These are phyloP conservation scores for Orientallactaga sibirica DNA, from an alignment of 2,797 vertebrate species.

Conservation along the genomic window DNA sequence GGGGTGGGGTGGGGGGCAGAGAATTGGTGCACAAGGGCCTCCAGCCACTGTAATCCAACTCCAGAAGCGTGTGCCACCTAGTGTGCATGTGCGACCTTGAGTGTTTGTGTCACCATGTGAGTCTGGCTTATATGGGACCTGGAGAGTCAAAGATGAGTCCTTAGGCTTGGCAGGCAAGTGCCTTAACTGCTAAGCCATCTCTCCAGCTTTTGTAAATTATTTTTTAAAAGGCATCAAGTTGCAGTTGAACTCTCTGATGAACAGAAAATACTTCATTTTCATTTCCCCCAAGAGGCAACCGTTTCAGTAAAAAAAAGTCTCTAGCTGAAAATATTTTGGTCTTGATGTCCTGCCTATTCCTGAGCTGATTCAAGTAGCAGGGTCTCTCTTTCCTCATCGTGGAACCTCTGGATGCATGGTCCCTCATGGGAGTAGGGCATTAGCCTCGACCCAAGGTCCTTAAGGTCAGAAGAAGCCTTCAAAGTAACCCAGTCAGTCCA, in stretches of 20 bases:
- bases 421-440: background rate
- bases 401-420: background rate
- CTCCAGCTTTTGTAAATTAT: slow-evolving; percentile 13
- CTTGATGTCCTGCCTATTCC: slow-evolving; percentile 33
- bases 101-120: no score
- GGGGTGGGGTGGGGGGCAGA: no score
- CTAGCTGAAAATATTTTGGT: background rate
- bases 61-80: no score
- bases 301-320: slow-evolving; percentile 40
- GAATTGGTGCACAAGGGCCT: no score
- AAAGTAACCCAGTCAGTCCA: background rate
- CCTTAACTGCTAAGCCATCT: no score
- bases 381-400: background rate
- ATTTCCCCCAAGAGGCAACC: slow-evolving; percentile 23
- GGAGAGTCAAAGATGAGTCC: no score
- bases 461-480: background rate
- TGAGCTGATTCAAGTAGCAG: background rate
- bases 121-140: no score
- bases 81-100: no score
- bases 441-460: background rate
- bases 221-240: slow-evolving; percentile 58
- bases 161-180: no score
- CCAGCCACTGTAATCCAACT: no score
- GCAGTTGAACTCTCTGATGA: slow-evolving; percentile 41
- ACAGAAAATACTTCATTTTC: background rate